These are phyloP conservation scores for Coluber constrictor DNA, from an alignment of 2,797 vertebrate species.

Conservation along the genomic window DNA sequence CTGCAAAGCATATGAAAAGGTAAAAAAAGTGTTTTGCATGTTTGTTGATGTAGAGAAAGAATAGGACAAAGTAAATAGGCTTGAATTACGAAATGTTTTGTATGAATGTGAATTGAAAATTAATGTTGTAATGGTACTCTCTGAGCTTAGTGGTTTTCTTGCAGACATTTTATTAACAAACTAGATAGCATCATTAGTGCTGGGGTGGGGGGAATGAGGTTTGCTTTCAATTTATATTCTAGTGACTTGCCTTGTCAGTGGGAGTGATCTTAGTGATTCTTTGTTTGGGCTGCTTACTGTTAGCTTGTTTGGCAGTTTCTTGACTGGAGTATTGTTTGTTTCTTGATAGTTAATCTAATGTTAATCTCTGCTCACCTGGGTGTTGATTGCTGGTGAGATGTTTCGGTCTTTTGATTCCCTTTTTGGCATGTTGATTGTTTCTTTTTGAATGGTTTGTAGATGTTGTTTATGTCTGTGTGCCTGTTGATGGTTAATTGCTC, in stretches of 20 bases:
- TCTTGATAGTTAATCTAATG: neutral
- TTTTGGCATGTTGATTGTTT: neutral
- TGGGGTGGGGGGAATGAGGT: neutral
- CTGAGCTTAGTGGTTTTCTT: neutral
- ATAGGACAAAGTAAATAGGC: neutral
- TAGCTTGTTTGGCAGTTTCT: neutral
- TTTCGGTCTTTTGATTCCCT: neutral
- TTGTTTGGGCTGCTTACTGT: neutral
- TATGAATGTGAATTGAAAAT: neutral
- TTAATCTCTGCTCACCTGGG: neutral
- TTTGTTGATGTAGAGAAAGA: neutral
- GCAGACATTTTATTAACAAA: neutral
- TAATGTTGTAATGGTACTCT: neutral
- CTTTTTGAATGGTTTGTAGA: neutral
- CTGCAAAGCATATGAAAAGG: neutral
- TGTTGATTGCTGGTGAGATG: neutral
- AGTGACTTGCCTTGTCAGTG: neutral
- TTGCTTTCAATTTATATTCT: neutral
- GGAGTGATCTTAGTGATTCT: neutral
- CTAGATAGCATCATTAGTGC: neutral
- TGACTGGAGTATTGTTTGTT: neutral
- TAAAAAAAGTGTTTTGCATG: neutral
- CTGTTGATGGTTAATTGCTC: neutral
- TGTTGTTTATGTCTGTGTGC: neutral
- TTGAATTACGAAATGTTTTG: neutral